Conservation (phyloP, 2,888 invertebrate species). For the Pherbina coryleti region DNA sequence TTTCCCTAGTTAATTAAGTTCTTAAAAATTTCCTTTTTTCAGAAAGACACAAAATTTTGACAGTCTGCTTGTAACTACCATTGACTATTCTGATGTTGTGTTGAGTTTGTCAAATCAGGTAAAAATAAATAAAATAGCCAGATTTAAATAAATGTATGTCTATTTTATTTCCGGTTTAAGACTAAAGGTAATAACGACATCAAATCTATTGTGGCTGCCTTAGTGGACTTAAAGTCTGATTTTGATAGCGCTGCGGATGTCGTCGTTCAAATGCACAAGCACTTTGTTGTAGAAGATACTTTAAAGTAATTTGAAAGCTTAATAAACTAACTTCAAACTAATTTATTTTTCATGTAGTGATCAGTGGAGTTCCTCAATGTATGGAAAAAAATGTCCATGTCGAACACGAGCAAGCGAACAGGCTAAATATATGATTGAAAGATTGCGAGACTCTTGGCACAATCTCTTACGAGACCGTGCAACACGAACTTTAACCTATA, state of each 20-base stretch:
- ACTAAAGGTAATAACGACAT: conserved; percentile 61
- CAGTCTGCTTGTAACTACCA: conserved; percentile 61
- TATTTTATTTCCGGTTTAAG: conserved; percentile 45
- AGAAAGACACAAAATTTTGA: conserved; percentile 68
- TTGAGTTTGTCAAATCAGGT: conserved; percentile 61
- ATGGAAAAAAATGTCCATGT: conserved; percentile 75
- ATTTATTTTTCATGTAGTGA: conserved; percentile 54
- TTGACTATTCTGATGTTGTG: conserved; percentile 65
- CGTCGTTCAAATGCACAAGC: conserved; percentile 76
- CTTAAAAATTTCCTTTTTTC: neutral
- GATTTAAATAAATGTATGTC: neutral
- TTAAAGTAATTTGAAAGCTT: conserved; percentile 61
- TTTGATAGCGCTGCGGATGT: conserved; percentile 74
- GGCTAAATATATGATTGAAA: conserved; percentile 77
- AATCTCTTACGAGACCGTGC: conserved; percentile 89
- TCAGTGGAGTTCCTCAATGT: conserved; percentile 78
- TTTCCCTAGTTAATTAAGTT: too few species aligned
- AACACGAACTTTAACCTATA: conserved; percentile 88
- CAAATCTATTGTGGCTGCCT: conserved; percentile 64
- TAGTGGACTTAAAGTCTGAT: conserved; percentile 73
- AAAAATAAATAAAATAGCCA: conserved; percentile 34
- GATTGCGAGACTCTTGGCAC: conserved; percentile 91
- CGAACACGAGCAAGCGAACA: conserved; percentile 74
- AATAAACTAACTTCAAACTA: neutral
- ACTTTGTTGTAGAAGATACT: conserved; percentile 73